Evolutionary conservation across 2,888 invertebrate species (phyloP).

Genomic region (Antheraea assamensis): DNA sequence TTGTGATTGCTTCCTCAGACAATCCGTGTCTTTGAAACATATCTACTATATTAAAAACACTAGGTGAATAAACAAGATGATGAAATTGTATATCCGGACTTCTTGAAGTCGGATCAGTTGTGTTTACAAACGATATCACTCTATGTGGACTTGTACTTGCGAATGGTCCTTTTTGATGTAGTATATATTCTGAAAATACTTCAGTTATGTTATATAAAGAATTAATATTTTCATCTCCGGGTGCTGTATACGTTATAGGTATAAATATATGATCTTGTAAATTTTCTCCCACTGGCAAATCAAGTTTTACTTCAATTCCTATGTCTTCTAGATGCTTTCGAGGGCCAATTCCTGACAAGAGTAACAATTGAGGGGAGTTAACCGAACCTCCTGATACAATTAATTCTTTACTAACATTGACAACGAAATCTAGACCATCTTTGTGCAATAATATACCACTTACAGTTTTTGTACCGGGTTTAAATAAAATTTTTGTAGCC

Average conservation of each 20-base stretch:
- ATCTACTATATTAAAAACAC: conserved; percentile 48
- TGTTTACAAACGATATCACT: conserved; percentile 56
- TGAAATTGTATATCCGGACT: conserved; percentile 61
- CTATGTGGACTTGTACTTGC: conserved; percentile 64
- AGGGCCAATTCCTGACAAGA: conserved; percentile 80
- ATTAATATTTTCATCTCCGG: conserved; percentile 42
- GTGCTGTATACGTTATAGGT: conserved; percentile 60
- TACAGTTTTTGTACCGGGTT: conserved; percentile 65
- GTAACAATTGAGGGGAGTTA: conserved; percentile 76
- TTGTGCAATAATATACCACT: conserved; percentile 66
- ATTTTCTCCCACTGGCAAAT: conserved; percentile 78
- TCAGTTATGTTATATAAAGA: conserved; percentile 49
- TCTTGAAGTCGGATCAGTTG: conserved; percentile 49
- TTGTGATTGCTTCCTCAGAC: conserved; percentile 44
- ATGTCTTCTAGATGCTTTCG: conserved; percentile 58
- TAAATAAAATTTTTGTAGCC: conserved; percentile 79
- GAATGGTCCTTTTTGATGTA: conserved; percentile 72
- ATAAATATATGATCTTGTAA: conserved; percentile 76
- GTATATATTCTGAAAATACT: conserved; percentile 69
- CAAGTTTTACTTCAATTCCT: conserved; percentile 61
- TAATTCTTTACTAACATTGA: conserved; percentile 71
- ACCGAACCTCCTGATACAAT: conserved; percentile 76
- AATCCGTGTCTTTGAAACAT: conserved; percentile 47
- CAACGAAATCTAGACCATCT: conserved; percentile 54
- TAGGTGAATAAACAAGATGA: conserved; percentile 52